A percentile compares a stretch with the other conserved stretches of the same genome.
Evolutionary conservation across 2,797 vertebrate genomes (phyloP).

Genomic region (Carduelis carduelis): DNA sequence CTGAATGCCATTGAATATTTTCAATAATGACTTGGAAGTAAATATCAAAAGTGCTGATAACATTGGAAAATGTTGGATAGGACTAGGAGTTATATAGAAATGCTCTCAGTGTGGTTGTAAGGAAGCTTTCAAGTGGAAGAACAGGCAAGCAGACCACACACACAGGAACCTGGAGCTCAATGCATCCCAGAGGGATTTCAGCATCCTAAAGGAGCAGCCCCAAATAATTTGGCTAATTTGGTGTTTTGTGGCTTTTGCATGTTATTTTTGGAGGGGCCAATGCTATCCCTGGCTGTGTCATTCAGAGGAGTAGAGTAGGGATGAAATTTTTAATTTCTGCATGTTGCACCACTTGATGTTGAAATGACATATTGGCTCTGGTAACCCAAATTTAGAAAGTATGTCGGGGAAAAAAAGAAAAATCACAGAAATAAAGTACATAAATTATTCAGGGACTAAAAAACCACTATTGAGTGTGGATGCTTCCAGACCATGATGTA

Average conservation of each 20-base stretch:
- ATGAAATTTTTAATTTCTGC: neutral
- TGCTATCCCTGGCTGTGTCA: neutral
- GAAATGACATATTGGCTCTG: neutral
- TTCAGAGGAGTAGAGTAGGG: neutral
- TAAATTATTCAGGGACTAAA: neutral
- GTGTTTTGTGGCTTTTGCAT: neutral
- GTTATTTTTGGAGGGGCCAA: neutral
- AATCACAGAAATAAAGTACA: neutral
- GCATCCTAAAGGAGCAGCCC: neutral
- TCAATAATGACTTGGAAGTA: slow-evolving; percentile 7
- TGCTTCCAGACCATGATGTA: neutral
- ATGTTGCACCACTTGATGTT: neutral
- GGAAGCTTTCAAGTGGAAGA: neutral
- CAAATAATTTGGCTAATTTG: neutral
- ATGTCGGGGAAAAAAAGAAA: fast-evolving
- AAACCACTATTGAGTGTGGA: neutral
- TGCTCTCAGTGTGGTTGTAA: neutral
- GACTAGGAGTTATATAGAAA: neutral
- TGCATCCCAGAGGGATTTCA: neutral
- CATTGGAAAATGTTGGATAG: neutral
- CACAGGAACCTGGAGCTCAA: fast-evolving
- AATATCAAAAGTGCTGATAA: slow-evolving; percentile 20
- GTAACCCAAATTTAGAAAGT: neutral
- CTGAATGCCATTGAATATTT: neutral
- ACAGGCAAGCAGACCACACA: neutral